phyloP scores from a whole-genome alignment of 2,113 vertebrate genomes.

The Perca schrenkii region DNA sequence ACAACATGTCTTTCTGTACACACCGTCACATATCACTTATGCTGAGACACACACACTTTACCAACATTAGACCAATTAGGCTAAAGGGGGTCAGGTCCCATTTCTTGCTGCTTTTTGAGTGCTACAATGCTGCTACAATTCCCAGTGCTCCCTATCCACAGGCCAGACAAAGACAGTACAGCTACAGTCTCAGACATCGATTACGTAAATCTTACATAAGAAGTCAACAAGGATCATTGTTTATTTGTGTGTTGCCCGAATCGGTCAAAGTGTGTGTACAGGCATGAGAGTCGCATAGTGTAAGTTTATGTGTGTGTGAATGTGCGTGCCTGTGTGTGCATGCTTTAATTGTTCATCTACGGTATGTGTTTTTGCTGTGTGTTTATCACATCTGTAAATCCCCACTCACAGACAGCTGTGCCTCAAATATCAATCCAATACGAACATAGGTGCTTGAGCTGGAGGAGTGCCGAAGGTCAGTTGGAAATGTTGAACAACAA shows the following conservation, averaged over 20 bases:
- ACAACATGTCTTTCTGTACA: not conserved
- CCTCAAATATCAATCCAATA: conserved; percentile 47
- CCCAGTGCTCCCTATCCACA: conserved; percentile 11
- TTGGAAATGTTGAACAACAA: conserved; percentile 47
- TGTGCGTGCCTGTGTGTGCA: not conserved
- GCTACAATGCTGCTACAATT: conserved; percentile 44
- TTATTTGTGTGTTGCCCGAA: conserved; percentile 42
- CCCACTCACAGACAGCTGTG: conserved; percentile 5
- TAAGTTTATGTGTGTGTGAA: not conserved
- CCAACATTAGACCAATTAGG: conserved; percentile 23
- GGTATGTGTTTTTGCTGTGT: conserved; percentile 16
- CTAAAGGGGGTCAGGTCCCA: conserved; percentile 45
- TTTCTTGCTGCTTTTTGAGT: conserved; percentile 19
- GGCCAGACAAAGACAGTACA: conserved; percentile 63
- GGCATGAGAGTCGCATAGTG: not conserved
- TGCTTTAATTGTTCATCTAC: not conserved
- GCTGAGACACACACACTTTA: not conserved
- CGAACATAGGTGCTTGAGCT: conserved; percentile 19
- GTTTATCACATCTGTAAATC: conserved; percentile 28
- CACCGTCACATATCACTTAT: not conserved
- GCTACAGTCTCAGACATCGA: conserved; percentile 47
- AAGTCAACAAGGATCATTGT: conserved; percentile 48
- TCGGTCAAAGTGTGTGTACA: conserved; percentile 20
- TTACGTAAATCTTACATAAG: conserved; percentile 71
- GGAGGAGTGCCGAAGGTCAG: conserved; percentile 55